These are phyloP conservation scores for Forbesichthys papilliferus DNA, from an alignment of 2,113 vertebrate genomes.

Conservation along the genomic window DNA sequence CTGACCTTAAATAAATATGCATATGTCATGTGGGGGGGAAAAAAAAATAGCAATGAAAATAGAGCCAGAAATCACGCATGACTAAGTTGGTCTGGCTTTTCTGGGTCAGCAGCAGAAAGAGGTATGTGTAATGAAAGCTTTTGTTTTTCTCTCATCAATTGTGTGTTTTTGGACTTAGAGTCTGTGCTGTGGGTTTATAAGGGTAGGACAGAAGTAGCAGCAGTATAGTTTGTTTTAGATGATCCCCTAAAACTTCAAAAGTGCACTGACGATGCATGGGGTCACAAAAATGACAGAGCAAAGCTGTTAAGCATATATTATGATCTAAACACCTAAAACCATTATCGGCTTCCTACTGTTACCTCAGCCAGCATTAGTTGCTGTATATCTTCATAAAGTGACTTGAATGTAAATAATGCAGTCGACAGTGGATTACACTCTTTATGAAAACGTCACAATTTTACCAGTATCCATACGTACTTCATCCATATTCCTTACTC, in stretches of 20 bases:
- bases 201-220: background rate
- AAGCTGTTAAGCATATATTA: background rate
- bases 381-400: too few species aligned
- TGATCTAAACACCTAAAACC: too few species aligned
- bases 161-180: constrained; percentile 1
- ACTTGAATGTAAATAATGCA: too few species aligned
- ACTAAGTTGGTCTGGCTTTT: constrained; percentile 50
- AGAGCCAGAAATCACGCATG: constrained; percentile 48
- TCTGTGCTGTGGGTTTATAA: background rate
- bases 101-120: constrained; percentile 29
- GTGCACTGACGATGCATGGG: too few species aligned
- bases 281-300: too few species aligned
- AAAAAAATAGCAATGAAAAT: constrained; percentile 18
- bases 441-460: background rate
- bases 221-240: background rate
- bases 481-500: constrained; percentile 10
- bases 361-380: background rate
- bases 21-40: constrained; percentile 51
- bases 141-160: constrained; percentile 33
- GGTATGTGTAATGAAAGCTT: constrained; percentile 22
- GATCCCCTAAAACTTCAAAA: background rate
- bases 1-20: constrained; percentile 52
- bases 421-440: constrained; percentile 7
- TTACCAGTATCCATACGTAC: too few species aligned
- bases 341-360: background rate